These are phyloP conservation scores for Nerophis lumbriciformis DNA, from an alignment of 2,113 vertebrate genomes.

Conservation along the genomic window DNA sequence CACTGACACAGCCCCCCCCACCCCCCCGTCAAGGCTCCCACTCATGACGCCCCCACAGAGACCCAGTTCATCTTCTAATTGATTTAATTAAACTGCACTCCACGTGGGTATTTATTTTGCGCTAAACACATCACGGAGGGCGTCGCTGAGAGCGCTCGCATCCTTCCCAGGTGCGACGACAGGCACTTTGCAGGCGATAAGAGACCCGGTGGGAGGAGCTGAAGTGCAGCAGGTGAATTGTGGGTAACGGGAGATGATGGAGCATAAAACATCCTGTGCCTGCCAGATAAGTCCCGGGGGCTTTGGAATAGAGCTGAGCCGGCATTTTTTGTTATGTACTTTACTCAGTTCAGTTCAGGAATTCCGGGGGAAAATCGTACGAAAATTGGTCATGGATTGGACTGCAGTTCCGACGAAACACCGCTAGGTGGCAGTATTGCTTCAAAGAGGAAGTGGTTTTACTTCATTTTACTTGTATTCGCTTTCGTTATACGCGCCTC, in stretches of 20 bases:
- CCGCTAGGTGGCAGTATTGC: too few relatives aligned
- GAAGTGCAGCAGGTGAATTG: conserved; percentile 43
- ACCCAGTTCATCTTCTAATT: conserved; percentile 50
- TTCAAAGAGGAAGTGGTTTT: too few relatives aligned
- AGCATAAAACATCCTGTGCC: conserved; percentile 45
- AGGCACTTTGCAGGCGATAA: conserved; percentile 59
- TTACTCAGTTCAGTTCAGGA: too few relatives aligned
- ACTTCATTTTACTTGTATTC: too few relatives aligned
- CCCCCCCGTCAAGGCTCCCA: conserved; percentile 24
- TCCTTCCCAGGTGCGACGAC: conserved; percentile 50
- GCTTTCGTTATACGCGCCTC: too few relatives aligned
- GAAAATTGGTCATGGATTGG: too few relatives aligned
- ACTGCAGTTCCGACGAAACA: too few relatives aligned
- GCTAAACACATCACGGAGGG: conserved; percentile 27
- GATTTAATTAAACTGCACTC: conserved; percentile 54
- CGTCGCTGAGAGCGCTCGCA: conserved; percentile 13
- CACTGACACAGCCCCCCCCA: conserved; percentile 41
- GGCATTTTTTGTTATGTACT: not conserved
- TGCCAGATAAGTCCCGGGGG: conserved; percentile 47
- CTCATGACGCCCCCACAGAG: conserved; percentile 22
- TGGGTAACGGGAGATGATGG: conserved; percentile 52
- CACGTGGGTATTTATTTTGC: conserved; percentile 44
- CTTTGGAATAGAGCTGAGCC: conserved; percentile 21
- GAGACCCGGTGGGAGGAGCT: conserved; percentile 20
- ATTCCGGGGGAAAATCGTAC: not conserved